Base-by-base conservation (phyloP, 2,113 vertebrate genomes). In the Hystrix brachyura region DNA sequence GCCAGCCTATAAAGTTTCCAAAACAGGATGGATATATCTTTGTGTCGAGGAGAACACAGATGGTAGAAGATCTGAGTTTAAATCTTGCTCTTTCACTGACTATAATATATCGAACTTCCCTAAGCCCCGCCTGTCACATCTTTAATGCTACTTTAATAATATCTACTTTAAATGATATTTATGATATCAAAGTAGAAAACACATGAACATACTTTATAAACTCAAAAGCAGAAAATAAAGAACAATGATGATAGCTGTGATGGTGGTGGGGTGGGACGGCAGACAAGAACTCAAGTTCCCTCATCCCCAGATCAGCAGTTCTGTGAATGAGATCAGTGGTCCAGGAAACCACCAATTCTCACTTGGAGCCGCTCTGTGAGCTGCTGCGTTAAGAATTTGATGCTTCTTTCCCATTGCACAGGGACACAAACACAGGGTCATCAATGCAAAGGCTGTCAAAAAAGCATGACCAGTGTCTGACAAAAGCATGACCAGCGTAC, bases 41-140 rank as follows among this genome's bases (percentile, higher is more conserved):
- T 51, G 11, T 69, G 46, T 4, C 19, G 32, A n/a, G 51, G 84
- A 83, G 14, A 84, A 10, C 12, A 19, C 29, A 64, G 32, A 51
- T 90, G 82, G 89, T 38, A 43, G 15, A 93, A 95, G 17, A 88
- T 81, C 17, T 67, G 64, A 65, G 18, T 76, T 87, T 78, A 78
- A 55, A 69, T 51, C 38, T 76, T 12, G 1, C 5, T 13, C 5
- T 95, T 90, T 82, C 43, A 46, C 4, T n/a, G 55, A 32, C 32
- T 84, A 74, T 57, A 48, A 46, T 3, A 38, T 27, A 69, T 76
- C 7, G 78, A 43, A 71, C 23, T 90, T 87, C n/a, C n/a, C 55
- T 87, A 46, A 87, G 25, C 5, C 38, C 53, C 86, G 27, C 34
- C 93, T 74, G 82, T 88, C 29, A 79, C 27, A 84, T 25, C 82